A percentile compares a stretch with the other conserved stretches of the same genome.
Evolutionary conservation across 2,113 vertebrate species (phyloP).

Genomic region (Cygnus atratus): DNA sequence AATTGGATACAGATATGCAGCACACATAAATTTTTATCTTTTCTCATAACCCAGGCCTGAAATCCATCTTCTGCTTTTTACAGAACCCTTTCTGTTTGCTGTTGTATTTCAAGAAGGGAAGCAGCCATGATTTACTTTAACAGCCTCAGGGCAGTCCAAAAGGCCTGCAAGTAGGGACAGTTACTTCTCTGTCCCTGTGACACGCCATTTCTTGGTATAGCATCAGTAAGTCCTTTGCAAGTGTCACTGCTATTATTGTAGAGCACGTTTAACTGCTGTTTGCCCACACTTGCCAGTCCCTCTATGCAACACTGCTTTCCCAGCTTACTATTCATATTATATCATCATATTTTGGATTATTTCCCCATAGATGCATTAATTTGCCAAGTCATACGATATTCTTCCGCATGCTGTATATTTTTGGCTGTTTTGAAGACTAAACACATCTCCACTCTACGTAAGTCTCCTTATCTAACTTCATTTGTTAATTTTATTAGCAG

Average conservation of each 20-base stretch:
- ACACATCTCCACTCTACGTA: neutral
- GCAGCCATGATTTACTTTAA: neutral
- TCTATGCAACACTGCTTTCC: neutral
- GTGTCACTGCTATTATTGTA: neutral
- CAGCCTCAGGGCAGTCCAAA: neutral
- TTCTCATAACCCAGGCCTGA: neutral
- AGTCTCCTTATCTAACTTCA: neutral
- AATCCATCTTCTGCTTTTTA: neutral
- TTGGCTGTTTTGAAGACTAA: neutral
- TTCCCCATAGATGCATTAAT: neutral
- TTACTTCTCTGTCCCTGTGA: neutral
- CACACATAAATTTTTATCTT: neutral
- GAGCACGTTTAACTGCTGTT: neutral
- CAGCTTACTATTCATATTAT: neutral
- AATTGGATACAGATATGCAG: neutral
- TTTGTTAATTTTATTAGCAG: constrained; percentile 24
- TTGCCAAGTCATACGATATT: neutral
- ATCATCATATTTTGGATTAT: neutral
- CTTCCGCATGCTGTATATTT: neutral
- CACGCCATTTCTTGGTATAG: neutral
- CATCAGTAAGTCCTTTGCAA: neutral
- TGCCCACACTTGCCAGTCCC: neutral
- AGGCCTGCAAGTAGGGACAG: neutral
- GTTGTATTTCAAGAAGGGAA: neutral
- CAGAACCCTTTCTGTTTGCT: neutral